Percentiles rank a stretch among this genome's conserved stretches.
phyloP scores from a whole-genome alignment of 2,797 vertebrate genomes.

The Limnodromus scolopaceus region DNA sequence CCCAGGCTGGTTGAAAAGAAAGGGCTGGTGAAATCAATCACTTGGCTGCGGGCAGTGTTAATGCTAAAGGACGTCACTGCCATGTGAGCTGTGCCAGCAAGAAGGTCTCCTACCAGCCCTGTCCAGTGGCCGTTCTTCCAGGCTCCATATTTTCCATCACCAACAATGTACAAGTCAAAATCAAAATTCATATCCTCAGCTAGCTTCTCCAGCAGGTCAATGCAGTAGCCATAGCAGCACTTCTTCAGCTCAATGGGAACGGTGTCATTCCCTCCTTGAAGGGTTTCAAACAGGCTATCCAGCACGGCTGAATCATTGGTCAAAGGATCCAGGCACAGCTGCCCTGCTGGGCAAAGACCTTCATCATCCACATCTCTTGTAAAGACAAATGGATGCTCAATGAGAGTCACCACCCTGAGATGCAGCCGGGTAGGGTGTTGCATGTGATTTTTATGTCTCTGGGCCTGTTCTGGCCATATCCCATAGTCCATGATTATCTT shows the following conservation, averaged over 20 bases:
- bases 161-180: constrained; percentile 96
- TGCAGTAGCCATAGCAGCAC: constrained; percentile 97
- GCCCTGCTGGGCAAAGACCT: constrained; percentile 92
- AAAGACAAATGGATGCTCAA: constrained; percentile 97
- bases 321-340: constrained; percentile 92
- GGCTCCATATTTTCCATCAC: constrained; percentile 95
- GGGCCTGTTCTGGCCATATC: constrained; percentile 89
- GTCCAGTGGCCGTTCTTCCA: constrained; percentile 96
- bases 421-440: constrained; percentile 83
- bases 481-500: constrained; percentile 91
- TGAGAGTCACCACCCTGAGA: constrained; percentile 92
- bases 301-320: constrained; percentile 89
- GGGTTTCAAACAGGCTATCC: constrained; percentile 86
- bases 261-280: constrained; percentile 86
- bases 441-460: constrained; percentile 81
- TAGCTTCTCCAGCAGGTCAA: constrained; percentile 94
- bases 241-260: constrained; percentile 89
- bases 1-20: constrained; percentile 98
- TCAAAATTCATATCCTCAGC: constrained; percentile 96
- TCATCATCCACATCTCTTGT: constrained; percentile 95
- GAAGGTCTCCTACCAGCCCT: constrained; percentile 93
- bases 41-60: constrained; percentile 95
- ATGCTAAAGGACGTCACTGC: constrained; percentile 98
- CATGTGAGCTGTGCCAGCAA: constrained; percentile 92
- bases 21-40: constrained; percentile 97